Evolutionary conservation across 35 echinoderm and acorn worm genomes (phyloP).

Genomic region (Apostichopus parvimensis): DNA sequence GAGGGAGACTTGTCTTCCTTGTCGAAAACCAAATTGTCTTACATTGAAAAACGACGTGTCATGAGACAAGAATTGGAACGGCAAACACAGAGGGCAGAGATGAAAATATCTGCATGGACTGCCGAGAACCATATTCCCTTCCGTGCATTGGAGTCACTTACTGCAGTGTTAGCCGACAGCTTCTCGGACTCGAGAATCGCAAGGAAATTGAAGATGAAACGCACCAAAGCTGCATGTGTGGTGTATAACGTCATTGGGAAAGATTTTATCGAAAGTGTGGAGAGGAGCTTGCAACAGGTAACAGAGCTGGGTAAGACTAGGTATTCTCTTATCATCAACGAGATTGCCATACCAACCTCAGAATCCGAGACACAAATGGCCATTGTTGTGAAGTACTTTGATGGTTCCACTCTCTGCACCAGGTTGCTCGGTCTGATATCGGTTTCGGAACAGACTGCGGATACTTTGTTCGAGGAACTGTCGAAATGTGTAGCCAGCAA

Average conservation of each 20-base stretch:
- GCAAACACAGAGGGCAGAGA: slow-evolving; percentile 26
- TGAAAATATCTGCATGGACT: slow-evolving; percentile 32
- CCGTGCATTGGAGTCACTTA: slow-evolving; percentile 24
- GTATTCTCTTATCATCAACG: slow-evolving; percentile 31
- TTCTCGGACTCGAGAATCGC: slow-evolving; percentile 18
- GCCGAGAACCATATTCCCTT: slow-evolving; percentile 25
- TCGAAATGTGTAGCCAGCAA: slow-evolving; percentile 12
- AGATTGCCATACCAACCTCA: slow-evolving; percentile 10
- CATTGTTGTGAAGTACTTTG: slow-evolving; percentile 35
- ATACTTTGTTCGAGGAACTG: neutral
- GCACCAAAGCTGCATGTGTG: slow-evolving; percentile 31
- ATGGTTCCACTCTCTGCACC: slow-evolving; percentile 12
- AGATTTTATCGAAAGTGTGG: slow-evolving; percentile 26
- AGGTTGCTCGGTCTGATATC: slow-evolving; percentile 27
- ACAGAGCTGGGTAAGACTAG: slow-evolving; percentile 22
- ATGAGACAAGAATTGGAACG: slow-evolving; percentile 18
- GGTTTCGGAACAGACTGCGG: neutral
- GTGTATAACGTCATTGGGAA: slow-evolving; percentile 38
- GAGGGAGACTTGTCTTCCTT: neutral
- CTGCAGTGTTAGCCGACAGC: slow-evolving; percentile 3
- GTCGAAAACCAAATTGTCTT: slow-evolving; percentile 21
- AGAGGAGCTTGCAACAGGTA: slow-evolving; percentile 31
- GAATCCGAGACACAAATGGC: slow-evolving; percentile 16
- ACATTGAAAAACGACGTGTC: slow-evolving; percentile 27
- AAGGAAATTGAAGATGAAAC: slow-evolving; percentile 43